Evolutionary conservation across 2,113 vertebrate genomes (phyloP), one percentile per base, ranked within the genome.

Genomic region (Bos javanicus): DNA sequence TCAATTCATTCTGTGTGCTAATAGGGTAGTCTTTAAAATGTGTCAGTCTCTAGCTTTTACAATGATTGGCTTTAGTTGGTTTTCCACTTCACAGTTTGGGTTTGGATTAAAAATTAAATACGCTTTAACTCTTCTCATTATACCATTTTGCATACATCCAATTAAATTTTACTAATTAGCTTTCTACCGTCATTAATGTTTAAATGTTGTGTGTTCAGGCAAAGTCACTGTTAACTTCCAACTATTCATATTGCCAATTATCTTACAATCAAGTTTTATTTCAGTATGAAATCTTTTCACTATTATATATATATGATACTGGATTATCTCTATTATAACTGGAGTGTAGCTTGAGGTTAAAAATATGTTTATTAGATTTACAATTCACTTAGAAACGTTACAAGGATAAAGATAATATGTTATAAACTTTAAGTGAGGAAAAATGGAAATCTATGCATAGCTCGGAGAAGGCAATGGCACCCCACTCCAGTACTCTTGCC

Each of bases 131-230:
- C 52, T 97, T 94, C 94, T 97, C 95, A 97, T 97, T 97, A 90
- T 43, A 95, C 25, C 36, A 94, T 87, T 92, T 94, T 97, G 81
- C 96, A 96, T 97, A 93, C 23, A 95, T 97, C 92, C 94, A 98
- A 97, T 96, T 98, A 98, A 98, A 98, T 97, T 97, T 97, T 90
- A 96, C 96, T 97, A 97, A 97, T 98, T 98, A 96, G 96, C 62
- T 80, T 94, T 97, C 85, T 96, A 76, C 95, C 56, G 13, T 96
- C 96, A 96, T 97, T 97, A 97, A 96, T 95, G 86, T 98, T 98
- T 97, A 94, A 97, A 97, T 97, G 62, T 95, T 95, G 76, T 96
- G 82, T 95, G 90, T 91, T 96, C 67, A 93, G 97, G 91, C 97
- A 97, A 97, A 98, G 80, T 54, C 48, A 83, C 90, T 96, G 17